These are phyloP conservation scores for Prionailurus bengalensis DNA, from an alignment of 2,113 vertebrate species.

Conservation along the genomic window DNA sequence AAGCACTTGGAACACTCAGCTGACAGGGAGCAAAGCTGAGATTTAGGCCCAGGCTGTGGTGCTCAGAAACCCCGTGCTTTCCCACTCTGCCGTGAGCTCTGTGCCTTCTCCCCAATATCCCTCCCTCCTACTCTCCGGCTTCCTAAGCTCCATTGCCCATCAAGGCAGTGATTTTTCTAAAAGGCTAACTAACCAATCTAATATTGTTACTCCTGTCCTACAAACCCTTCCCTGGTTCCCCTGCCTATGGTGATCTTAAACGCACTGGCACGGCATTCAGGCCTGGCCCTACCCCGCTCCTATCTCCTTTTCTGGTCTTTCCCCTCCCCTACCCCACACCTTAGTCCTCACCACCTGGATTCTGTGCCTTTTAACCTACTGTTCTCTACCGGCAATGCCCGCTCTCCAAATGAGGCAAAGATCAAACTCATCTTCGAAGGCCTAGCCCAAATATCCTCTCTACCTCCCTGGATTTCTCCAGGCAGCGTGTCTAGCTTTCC, in stretches of 20 bases:
- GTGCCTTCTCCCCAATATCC: not conserved
- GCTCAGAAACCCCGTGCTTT: not conserved
- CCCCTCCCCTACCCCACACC: not conserved
- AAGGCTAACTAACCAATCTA: not conserved
- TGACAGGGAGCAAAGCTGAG: not conserved
- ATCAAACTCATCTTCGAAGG: constrained; percentile 3
- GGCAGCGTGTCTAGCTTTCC: not conserved
- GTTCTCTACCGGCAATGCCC: not conserved
- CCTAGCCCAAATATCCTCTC: not conserved
- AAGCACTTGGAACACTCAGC: not conserved
- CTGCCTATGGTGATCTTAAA: not conserved
- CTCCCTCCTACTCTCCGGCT: not conserved
- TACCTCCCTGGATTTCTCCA: not conserved
- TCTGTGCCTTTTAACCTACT: not conserved
- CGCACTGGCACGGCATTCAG: not conserved
- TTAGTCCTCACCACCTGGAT: not conserved
- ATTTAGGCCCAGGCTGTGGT: not conserved
- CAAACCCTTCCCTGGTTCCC: not conserved
- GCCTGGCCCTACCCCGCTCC: not conserved
- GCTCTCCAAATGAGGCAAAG: not conserved
- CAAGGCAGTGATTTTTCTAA: not conserved
- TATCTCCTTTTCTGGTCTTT: not conserved
- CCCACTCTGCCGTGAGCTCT: not conserved
- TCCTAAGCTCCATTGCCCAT: not conserved
- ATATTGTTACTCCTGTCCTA: not conserved